phyloP scores from a whole-genome alignment of 2,888 invertebrate species.

The Kuschelorhynchus macadamiae region DNA sequence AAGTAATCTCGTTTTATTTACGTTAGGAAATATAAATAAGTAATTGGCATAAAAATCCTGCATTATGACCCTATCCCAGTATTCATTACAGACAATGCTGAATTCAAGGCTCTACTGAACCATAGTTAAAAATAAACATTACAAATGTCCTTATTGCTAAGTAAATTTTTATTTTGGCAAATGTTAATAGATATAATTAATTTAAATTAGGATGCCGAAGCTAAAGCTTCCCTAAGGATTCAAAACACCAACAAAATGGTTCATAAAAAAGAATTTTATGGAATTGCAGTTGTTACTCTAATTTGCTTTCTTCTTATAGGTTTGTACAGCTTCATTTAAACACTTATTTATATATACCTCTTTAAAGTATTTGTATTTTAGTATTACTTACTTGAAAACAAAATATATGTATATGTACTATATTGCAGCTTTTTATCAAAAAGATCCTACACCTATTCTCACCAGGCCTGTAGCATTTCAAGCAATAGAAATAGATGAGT shows the following conservation, averaged over 20 bases:
- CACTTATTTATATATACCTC: slow-evolving; percentile 51
- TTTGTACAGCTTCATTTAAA: slow-evolving; percentile 44
- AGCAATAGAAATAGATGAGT: slow-evolving; percentile 41
- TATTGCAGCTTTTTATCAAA: slow-evolving; percentile 48
- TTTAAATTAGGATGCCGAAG: not conserved
- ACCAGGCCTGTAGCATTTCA: slow-evolving; percentile 44
- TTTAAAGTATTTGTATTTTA: slow-evolving; percentile 46
- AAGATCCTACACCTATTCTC: slow-evolving; percentile 24
- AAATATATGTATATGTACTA: slow-evolving; percentile 11
- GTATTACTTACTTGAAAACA: no score
- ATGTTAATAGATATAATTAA: not conserved
- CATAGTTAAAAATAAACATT: not conserved
- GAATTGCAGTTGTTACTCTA: slow-evolving; percentile 54
- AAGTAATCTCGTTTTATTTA: no score
- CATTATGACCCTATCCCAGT: no score
- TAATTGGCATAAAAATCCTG: no score
- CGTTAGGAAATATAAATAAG: no score
- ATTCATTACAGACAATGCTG: no score
- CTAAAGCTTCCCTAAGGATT: not conserved
- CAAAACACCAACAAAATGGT: slow-evolving; percentile 52
- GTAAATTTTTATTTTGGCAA: not conserved
- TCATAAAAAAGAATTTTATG: slow-evolving; percentile 57
- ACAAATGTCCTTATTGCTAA: not conserved
- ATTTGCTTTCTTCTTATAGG: slow-evolving; percentile 58
- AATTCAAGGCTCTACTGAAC: not conserved